These are phyloP conservation scores for Orcinus orca DNA, from an alignment of 2,113 vertebrate species.

Conservation along the genomic window DNA sequence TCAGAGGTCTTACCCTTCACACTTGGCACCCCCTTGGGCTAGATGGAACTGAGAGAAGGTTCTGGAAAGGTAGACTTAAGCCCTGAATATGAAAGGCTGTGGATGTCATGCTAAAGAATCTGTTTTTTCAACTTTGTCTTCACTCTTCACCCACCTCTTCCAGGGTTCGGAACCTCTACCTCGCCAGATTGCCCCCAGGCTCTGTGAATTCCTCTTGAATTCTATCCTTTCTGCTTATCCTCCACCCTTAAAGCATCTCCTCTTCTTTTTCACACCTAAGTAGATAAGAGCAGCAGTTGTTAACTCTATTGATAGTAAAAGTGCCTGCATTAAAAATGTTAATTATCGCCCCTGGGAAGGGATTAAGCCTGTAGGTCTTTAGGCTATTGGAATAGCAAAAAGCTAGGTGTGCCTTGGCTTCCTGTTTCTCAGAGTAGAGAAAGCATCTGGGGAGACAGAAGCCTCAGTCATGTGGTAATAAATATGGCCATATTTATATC, in stretches of 20 bases:
- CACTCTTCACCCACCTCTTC: neutral
- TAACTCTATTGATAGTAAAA: conserved; percentile 54
- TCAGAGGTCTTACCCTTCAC: neutral
- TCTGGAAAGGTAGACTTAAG: neutral
- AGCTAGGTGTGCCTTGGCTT: neutral
- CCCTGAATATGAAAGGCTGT: neutral
- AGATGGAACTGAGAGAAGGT: neutral
- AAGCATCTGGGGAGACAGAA: neutral
- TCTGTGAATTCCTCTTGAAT: neutral
- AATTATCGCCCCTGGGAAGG: conserved; percentile 36
- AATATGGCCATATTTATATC: neutral
- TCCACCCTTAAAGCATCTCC: neutral
- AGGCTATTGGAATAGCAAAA: neutral
- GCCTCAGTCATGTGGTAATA: neutral
- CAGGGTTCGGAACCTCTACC: neutral
- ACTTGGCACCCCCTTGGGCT: neutral
- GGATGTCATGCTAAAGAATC: neutral
- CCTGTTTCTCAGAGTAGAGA: conserved; percentile 7
- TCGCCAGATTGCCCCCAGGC: neutral
- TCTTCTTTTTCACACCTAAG: neutral
- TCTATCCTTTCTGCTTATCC: neutral
- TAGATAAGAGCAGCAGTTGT: conserved; percentile 11
- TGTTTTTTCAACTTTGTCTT: neutral
- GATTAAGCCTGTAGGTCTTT: neutral
- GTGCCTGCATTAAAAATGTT: conserved; percentile 39